Percentiles rank a stretch among this genome's conserved stretches.
Conservation (phyloP, 2,797 vertebrate genomes). For the Fundulus diaphanus region DNA sequence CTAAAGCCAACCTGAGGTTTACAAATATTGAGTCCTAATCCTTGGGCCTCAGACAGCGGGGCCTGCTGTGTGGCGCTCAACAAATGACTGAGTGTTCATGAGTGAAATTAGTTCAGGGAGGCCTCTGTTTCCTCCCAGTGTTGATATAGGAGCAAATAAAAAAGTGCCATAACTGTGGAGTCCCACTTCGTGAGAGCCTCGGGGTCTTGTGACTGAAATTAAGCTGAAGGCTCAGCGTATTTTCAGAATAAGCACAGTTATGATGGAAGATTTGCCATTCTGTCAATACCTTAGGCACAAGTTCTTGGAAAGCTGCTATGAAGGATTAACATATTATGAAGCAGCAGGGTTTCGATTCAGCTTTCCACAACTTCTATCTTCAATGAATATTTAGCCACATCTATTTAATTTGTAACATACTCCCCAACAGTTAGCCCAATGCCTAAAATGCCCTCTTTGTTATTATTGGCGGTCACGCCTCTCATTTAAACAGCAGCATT, state of each 20-base stretch:
- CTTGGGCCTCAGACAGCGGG: constrained; percentile 65
- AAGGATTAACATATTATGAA: background rate
- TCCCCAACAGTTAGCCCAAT: background rate
- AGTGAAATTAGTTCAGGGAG: constrained; percentile 74
- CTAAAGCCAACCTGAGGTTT: constrained; percentile 75
- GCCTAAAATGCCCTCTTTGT: background rate
- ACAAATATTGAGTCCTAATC: constrained; percentile 80
- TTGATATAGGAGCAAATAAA: constrained; percentile 72
- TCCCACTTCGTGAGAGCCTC: constrained; percentile 47
- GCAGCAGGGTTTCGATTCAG: background rate
- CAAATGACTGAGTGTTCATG: constrained; percentile 77
- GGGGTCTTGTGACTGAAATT: constrained; percentile 36
- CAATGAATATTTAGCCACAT: constrained; percentile 1
- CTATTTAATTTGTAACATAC: background rate
- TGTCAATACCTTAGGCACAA: constrained; percentile 11
- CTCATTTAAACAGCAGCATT: background rate
- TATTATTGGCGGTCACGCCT: background rate
- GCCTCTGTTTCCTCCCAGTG: constrained; percentile 69
- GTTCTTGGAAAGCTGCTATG: background rate
- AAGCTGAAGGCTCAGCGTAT: constrained; percentile 25
- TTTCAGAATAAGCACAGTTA: constrained; percentile 21
- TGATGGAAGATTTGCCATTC: constrained; percentile 3
- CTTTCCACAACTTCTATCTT: background rate
- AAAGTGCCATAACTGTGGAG: constrained; percentile 58
- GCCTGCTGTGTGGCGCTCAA: constrained; percentile 70